Conservation (phyloP, 1,140 invertebrate species). For the Tigriopus japonicus region DNA sequence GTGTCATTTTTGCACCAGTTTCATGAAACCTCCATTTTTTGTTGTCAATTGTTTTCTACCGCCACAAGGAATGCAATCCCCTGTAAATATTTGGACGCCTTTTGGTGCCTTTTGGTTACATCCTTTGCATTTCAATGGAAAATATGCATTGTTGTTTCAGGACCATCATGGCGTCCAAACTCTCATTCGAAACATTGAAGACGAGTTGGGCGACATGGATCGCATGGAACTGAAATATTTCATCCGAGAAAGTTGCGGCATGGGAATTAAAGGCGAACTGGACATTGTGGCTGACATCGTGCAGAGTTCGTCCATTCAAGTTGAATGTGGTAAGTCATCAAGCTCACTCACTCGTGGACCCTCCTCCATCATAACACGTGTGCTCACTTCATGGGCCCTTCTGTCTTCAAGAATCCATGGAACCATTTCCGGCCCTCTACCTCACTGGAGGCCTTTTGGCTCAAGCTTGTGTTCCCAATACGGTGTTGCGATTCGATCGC, state of each 20-base stretch:
- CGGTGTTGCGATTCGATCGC: neutral
- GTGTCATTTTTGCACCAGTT: too few relatives aligned
- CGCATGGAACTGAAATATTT: neutral
- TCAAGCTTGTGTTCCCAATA: neutral
- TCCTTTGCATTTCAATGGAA: too few relatives aligned
- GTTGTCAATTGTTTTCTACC: too few relatives aligned
- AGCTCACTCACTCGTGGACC: too few relatives aligned
- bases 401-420: too few relatives aligned
- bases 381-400: too few relatives aligned
- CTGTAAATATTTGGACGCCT: too few relatives aligned
- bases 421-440: constrained; percentile 2
- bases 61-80: too few relatives aligned
- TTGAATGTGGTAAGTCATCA: constrained; percentile 3
- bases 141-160: neutral
- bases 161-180: constrained; percentile 8
- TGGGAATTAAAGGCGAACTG: neutral
- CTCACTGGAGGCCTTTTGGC: neutral
- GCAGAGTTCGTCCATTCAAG: neutral
- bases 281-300: neutral
- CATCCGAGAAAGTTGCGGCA: constrained; percentile 1
- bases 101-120: too few relatives aligned
- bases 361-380: too few relatives aligned
- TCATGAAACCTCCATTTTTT: too few relatives aligned
- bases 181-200: neutral
- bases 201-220: neutral